Conservation (phyloP, 2,797 vertebrate genomes). For the Pipistrellus kuhlii region DNA sequence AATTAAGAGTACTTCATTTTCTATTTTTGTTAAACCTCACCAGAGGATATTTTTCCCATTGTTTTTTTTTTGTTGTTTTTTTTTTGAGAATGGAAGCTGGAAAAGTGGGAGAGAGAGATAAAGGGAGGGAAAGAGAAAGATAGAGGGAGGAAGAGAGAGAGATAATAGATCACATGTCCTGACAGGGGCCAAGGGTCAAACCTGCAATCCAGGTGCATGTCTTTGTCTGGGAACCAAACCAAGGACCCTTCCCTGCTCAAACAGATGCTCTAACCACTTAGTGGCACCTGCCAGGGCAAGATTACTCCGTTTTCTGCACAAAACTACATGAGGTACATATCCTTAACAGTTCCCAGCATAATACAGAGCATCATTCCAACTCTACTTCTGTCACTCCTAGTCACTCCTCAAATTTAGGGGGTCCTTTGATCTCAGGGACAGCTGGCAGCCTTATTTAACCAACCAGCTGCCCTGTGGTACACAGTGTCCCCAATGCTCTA, state of each 20-base stretch:
- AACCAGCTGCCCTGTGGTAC: slow-evolving; percentile 77
- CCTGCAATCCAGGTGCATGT: too few relatives aligned
- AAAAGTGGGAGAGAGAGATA: too few relatives aligned
- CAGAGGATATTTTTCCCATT: too few relatives aligned
- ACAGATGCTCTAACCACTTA: too few relatives aligned
- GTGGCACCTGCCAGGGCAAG: not conserved
- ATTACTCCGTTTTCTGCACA: not conserved
- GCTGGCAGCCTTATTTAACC: slow-evolving; percentile 76
- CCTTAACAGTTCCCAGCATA: not conserved
- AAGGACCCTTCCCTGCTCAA: too few relatives aligned
- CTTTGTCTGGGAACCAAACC: too few relatives aligned
- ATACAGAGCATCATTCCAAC: not conserved
- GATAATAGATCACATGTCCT: too few relatives aligned
- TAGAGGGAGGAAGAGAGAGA: too few relatives aligned
- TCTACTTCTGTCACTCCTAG: slow-evolving; percentile 34
- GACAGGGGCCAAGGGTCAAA: too few relatives aligned
- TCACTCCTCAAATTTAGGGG: slow-evolving; percentile 39
- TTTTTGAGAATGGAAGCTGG: too few relatives aligned
- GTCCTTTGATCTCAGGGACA: slow-evolving; percentile 65
- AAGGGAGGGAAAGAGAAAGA: too few relatives aligned
- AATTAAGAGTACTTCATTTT: not conserved
- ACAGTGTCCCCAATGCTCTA: slow-evolving; percentile 58
- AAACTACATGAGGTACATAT: not conserved
- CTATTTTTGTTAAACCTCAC: not conserved
- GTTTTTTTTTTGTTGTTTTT: too few relatives aligned